Evolutionary conservation across 2,113 vertebrate genomes (phyloP).

Genomic region (Sinocyclocheilus maitianheensis): DNA sequence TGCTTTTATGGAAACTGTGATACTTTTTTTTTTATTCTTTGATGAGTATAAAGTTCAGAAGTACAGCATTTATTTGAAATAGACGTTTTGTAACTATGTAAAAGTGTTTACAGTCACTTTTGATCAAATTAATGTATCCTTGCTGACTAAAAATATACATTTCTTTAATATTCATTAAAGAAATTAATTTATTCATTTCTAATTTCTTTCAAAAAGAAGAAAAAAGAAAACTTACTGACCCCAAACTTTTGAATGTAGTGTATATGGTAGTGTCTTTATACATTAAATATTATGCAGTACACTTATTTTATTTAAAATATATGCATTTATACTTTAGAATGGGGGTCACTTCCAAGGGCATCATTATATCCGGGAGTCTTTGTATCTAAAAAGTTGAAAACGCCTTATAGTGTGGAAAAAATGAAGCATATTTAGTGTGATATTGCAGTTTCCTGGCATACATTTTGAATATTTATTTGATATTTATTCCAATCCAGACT

Average conservation of each 20-base stretch:
- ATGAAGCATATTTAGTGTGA: not conserved
- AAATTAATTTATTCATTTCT: too few relatives aligned
- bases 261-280: not conserved
- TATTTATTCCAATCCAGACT: slow-evolving; percentile 75
- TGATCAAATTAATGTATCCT: too few relatives aligned
- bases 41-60: too few relatives aligned
- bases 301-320: too few relatives aligned
- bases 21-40: not conserved
- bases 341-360: too few relatives aligned
- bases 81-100: too few relatives aligned
- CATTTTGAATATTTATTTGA: not conserved
- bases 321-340: not conserved
- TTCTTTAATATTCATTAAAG: not conserved
- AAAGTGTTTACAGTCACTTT: too few relatives aligned
- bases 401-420: not conserved
- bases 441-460: not conserved
- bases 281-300: not conserved
- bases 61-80: too few relatives aligned
- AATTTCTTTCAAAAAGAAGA: not conserved
- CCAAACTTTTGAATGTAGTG: not conserved
- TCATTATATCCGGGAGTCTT: not conserved
- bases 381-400: not conserved
- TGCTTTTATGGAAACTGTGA: not conserved
- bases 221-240: not conserved
- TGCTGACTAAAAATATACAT: not conserved